A percentile compares a stretch with the other conserved stretches of the same genome.
Evolutionary conservation across 1,140 invertebrate genomes (phyloP).

Genomic region (Caerostris extrusa): DNA sequence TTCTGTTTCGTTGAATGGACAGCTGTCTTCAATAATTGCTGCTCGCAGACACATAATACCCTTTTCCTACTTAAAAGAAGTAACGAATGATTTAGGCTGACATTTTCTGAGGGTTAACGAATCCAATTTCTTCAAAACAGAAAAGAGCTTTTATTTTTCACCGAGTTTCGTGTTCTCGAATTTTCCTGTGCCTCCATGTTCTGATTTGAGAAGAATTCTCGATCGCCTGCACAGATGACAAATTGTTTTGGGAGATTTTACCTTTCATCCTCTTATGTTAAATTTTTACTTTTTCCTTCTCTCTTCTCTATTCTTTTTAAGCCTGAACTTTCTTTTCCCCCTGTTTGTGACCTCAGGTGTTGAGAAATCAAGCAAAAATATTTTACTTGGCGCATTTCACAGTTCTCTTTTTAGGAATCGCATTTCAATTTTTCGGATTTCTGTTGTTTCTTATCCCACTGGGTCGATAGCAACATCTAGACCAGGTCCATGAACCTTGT

Average conservation of each 20-base stretch:
- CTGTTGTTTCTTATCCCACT: too few relatives aligned
- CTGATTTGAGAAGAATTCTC: conserved; percentile 18
- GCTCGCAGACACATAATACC: not conserved
- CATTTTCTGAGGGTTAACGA: conserved; percentile 18
- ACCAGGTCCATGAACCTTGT: too few relatives aligned
- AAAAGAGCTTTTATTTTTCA: conserved; percentile 9
- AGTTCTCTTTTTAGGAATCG: too few relatives aligned
- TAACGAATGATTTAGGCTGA: conserved; percentile 9
- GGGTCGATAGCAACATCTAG: too few relatives aligned
- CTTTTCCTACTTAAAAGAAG: conserved; percentile 8
- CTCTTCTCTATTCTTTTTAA: not conserved
- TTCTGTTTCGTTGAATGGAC: not conserved
- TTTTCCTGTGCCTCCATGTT: not conserved
- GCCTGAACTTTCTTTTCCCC: not conserved
- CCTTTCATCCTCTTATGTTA: not conserved
- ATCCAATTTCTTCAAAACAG: conserved; percentile 21
- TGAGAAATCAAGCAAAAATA: not conserved
- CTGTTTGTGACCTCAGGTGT: conserved; percentile 18
- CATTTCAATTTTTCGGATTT: too few relatives aligned
- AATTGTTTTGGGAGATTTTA: conserved; percentile 54
- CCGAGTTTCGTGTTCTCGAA: not conserved
- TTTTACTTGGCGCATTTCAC: too few relatives aligned
- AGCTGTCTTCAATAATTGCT: not conserved
- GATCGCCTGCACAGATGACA: conserved; percentile 32
- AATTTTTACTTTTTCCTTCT: not conserved